Evolutionary conservation across 2,797 vertebrate genomes (phyloP).

Genomic region (Hapalemur alaotrensis): DNA sequence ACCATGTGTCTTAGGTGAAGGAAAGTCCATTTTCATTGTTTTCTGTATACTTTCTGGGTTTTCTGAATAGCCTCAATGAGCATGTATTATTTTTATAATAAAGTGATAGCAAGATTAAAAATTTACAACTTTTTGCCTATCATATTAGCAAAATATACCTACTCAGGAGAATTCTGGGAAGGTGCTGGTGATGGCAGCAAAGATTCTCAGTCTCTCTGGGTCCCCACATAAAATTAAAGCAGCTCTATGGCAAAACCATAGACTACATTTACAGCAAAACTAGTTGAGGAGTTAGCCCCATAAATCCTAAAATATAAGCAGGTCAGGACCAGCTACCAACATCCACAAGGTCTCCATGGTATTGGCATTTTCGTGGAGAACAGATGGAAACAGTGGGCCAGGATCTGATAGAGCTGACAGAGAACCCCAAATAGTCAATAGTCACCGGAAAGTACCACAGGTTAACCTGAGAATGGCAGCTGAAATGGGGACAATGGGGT

Average conservation of each 20-base stretch:
- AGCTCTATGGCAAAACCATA: neutral
- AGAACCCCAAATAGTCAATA: neutral
- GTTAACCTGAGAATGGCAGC: neutral
- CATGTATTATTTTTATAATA: neutral
- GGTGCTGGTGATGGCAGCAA: neutral
- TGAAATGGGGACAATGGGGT: neutral
- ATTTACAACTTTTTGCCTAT: neutral
- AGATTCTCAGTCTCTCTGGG: neutral
- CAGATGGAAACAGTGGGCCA: neutral
- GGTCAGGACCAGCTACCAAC: neutral
- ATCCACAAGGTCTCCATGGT: neutral
- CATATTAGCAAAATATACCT: too few species aligned
- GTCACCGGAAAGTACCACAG: neutral
- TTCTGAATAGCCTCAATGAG: neutral
- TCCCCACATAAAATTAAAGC: neutral
- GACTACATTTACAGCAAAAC: neutral
- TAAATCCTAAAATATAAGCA: neutral
- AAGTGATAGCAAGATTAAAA: neutral
- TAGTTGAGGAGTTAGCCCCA: neutral
- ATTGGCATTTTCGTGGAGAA: neutral
- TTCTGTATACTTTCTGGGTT: neutral
- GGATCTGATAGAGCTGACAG: neutral
- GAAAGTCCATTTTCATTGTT: neutral
- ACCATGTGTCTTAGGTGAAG: neutral
- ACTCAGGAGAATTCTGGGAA: neutral